Conservation (phyloP, 1,140 invertebrate genomes). For the Drosophila sproati region DNA sequence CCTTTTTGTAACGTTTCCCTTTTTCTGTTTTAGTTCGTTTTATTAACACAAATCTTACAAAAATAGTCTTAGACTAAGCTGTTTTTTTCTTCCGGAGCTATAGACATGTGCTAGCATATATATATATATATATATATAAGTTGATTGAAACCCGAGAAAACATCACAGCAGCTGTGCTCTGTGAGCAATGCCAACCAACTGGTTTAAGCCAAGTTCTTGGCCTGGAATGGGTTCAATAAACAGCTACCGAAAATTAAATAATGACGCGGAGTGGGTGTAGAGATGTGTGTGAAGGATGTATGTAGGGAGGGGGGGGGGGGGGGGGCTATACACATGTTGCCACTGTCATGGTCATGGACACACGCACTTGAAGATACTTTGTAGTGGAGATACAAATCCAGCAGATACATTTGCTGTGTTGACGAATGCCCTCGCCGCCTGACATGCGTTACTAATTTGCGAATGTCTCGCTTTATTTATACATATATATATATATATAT, state of each 20-base stretch:
- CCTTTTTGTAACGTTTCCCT: no score
- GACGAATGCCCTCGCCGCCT: conserved; percentile 17
- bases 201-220: conserved; percentile 48
- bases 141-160: conserved; percentile 58
- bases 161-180: conserved; percentile 47
- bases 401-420: conserved; percentile 35
- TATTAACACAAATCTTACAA: no score
- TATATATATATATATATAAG: neutral
- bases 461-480: conserved; percentile 27
- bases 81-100: no score
- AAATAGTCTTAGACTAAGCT: no score
- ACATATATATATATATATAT: conserved; percentile 12
- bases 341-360: conserved; percentile 49
- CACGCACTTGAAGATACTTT: conserved; percentile 45
- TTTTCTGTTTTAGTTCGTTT: no score
- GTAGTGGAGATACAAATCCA: conserved; percentile 14
- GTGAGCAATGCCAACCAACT: conserved; percentile 60
- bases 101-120: conserved; percentile 35
- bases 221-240: neutral
- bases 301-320: no score
- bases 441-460: conserved; percentile 63
- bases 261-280: neutral
- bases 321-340: neutral
- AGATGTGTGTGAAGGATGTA: neutral
- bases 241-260: conserved; percentile 35